Evolutionary conservation across 2,797 vertebrate genomes (phyloP), one percentile per base, ranked within the genome.

Genomic region (Micromesistius poutassou): DNA sequence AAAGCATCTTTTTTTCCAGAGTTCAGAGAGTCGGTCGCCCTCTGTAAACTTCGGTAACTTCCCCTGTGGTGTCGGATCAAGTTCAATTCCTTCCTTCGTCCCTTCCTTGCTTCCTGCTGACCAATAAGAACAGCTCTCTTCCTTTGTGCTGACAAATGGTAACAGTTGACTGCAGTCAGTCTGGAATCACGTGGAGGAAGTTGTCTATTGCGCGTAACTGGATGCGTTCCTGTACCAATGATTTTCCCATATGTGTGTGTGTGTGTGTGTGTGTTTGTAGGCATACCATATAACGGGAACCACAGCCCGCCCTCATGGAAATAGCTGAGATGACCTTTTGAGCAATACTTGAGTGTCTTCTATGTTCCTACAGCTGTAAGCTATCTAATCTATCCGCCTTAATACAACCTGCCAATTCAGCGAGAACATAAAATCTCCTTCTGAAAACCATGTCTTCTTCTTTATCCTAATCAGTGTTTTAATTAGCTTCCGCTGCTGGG

Each of bases 401-500:
- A 50, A 30, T 25, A 9, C 16, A 82, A 80, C 5, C 55, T 78
- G 73, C 30, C 19, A n/a, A 14, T 22, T 85, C 70, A 79, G 82
- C 82, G 75, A 78, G 76, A 78, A 71, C 8, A 72, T 19, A 19
- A 46, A 19, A 55, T 22, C 73, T 74, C 5, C 42, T 33, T 71
- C 22, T 42, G 3, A 38, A 38, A 38, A 38, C 46, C 5, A n/a
- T 50, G 68, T 14, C 74, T 74, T 28, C 19, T 28, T 72, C 30
- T 33, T 19, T 5, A 19, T 19, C 30, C 19, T 30, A 79, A 79
- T 77, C 77, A 72, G 31, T 62, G 31, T 76, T 85, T 91, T 86
- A 87, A 90, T 91, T 88, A 91, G 84, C 7, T 55, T 8, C 71
- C 33, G 81, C 82, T 77, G 85, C 83, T 74, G 70, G 66, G 71